Conservation (phyloP, 2,113 vertebrate genomes). For the Ardeotis arabs region DNA sequence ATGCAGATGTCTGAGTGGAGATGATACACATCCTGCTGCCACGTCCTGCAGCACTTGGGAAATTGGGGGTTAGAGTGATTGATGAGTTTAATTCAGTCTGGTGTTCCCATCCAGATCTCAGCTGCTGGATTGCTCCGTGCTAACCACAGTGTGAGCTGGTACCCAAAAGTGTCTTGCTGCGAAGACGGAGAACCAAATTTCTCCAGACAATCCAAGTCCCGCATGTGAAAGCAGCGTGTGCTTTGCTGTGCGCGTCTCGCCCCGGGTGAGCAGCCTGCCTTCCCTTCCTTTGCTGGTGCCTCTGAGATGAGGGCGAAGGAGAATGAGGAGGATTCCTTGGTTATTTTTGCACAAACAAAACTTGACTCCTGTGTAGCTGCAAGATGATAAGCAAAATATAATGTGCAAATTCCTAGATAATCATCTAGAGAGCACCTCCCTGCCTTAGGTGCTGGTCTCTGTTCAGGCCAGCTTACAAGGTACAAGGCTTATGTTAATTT, state of each 20-base stretch:
- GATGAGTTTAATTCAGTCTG: background rate
- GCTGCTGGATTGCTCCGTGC: background rate
- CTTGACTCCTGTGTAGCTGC: background rate
- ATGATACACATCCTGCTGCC: background rate
- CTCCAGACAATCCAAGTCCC: background rate
- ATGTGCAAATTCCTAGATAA: background rate
- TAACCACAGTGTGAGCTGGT: background rate
- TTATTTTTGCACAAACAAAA: background rate
- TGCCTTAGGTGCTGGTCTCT: background rate
- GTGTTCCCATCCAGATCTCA: background rate
- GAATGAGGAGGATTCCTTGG: background rate
- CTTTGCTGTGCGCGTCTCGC: background rate
- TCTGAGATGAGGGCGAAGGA: rapidly evolving
- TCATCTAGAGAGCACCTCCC: background rate
- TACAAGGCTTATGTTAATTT: background rate
- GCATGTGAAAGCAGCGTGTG: background rate
- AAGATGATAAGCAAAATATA: background rate
- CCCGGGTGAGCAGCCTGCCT: background rate
- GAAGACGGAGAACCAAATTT: background rate
- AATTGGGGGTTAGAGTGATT: background rate
- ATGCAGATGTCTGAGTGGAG: background rate
- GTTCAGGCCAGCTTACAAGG: background rate
- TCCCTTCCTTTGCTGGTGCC: background rate
- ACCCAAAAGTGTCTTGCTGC: background rate
- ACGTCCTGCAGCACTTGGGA: background rate